phyloP scores from a whole-genome alignment of 2,888 invertebrate species.

The Pseudococcus viburni region DNA sequence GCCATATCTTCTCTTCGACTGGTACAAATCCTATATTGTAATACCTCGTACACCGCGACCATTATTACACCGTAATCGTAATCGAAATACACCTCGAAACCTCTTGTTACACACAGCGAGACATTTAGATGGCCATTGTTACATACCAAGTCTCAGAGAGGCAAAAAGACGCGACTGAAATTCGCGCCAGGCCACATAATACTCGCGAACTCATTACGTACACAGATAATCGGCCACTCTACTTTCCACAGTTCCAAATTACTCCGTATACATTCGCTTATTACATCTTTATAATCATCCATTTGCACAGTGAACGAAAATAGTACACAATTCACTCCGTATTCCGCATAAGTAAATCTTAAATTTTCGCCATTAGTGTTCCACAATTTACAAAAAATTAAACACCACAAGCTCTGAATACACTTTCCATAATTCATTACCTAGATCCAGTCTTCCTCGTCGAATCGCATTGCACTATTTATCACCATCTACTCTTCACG shows the following conservation, averaged over 20 bases:
- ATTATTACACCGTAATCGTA: conserved; percentile 14
- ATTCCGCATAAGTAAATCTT: not conserved
- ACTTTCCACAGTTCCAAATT: conserved; percentile 15
- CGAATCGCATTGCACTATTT: conserved; percentile 8
- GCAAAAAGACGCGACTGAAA: not conserved
- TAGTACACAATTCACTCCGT: not conserved
- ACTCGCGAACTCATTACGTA: conserved; percentile 9
- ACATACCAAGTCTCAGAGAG: not conserved
- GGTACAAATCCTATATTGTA: not conserved
- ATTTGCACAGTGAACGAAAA: not conserved
- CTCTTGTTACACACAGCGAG: not conserved
- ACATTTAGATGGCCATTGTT: not conserved
- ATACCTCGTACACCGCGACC: not conserved
- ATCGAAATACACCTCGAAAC: not conserved
- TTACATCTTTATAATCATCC: not conserved
- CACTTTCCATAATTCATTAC: no score
- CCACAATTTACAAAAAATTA: not conserved
- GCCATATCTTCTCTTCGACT: not conserved
- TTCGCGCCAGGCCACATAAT: conserved; percentile 3
- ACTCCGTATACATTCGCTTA: not conserved
- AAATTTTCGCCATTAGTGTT: not conserved
- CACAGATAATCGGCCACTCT: not conserved
- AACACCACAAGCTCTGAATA: not conserved
- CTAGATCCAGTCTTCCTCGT: not conserved
- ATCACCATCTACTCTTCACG: not conserved